Percentiles rank a stretch among this genome's conserved stretches.
phyloP scores from a whole-genome alignment of 2,113 vertebrate genomes.

The Colaptes auratus region DNA sequence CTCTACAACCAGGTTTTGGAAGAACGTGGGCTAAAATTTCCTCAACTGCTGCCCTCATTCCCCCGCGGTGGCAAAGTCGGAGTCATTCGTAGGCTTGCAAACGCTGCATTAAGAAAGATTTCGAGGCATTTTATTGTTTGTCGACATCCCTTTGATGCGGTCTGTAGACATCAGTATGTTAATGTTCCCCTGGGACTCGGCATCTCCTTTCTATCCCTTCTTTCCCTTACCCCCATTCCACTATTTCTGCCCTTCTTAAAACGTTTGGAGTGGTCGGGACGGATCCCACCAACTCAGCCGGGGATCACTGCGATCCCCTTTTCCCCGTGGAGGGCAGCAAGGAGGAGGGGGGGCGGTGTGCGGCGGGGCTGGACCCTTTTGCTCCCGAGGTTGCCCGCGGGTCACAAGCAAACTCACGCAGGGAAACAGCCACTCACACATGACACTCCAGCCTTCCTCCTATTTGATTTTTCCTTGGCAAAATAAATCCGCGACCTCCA shows the following conservation, averaged over 20 bases:
- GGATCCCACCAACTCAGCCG: neutral
- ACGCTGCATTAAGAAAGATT: conserved; percentile 15
- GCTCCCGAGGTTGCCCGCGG: no score
- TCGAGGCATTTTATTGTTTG: neutral
- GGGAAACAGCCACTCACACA: no score
- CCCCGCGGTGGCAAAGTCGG: conserved; percentile 29
- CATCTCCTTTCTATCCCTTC: neutral
- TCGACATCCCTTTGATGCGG: neutral
- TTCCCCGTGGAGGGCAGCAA: no score
- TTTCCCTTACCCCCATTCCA: rapidly evolving
- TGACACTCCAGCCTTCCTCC: no score
- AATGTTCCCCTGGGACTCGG: conserved; percentile 5
- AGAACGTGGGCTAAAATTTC: conserved; percentile 46
- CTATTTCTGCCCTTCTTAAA: neutral
- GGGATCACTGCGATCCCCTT: neutral
- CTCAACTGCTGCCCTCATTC: conserved; percentile 2
- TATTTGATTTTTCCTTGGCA: neutral
- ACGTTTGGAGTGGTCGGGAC: neutral
- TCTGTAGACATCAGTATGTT: conserved; percentile 18
- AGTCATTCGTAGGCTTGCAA: neutral
- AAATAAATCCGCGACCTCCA: neutral
- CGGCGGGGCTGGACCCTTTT: no score
- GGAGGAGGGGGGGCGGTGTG: no score
- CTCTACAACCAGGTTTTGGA: neutral
- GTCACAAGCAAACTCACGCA: no score